A percentile compares a stretch with the other conserved stretches of the same genome.
Conservation (phyloP, 1,140 invertebrate genomes). For the Psix sp. region DNA sequence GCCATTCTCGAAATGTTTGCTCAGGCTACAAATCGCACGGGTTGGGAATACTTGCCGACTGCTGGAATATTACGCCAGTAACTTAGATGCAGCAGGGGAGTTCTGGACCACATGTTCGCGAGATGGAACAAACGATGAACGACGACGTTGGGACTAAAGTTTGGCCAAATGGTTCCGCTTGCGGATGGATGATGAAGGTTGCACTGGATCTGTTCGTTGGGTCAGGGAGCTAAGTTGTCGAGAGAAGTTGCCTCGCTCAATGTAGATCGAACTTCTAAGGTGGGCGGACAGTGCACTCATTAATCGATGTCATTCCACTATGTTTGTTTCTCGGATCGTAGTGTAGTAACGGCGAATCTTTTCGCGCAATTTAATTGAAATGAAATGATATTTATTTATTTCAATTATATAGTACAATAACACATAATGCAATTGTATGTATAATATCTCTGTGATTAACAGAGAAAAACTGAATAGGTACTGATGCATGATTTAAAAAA, state of each 20-base stretch:
- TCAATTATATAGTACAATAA: no score
- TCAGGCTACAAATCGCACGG: constrained; percentile 14
- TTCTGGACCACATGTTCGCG: constrained; percentile 67
- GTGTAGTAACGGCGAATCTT: no score
- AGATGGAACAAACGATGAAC: constrained; percentile 51
- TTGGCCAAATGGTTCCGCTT: constrained; percentile 23
- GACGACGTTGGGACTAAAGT: constrained; percentile 47
- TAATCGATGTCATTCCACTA: constrained; percentile 7
- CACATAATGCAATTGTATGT: no score
- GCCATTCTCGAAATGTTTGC: constrained; percentile 66
- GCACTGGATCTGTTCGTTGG: constrained; percentile 9
- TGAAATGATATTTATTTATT: no score
- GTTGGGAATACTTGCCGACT: constrained; percentile 67
- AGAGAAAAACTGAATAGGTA: no score
- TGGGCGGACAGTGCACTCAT: constrained; percentile 9
- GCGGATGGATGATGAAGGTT: constrained; percentile 33
- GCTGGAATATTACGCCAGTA: constrained; percentile 69
- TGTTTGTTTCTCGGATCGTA: no score
- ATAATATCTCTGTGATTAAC: no score
- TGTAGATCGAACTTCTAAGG: constrained; percentile 19
- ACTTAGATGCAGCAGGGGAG: constrained; percentile 58
- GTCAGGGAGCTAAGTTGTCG: constrained; percentile 22
- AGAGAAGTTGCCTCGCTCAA: neutral
- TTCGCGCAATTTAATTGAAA: no score
- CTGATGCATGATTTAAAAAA: no score